Base-by-base conservation (phyloP, 2,113 vertebrate genomes). In the Bubo scandiacus region DNA sequence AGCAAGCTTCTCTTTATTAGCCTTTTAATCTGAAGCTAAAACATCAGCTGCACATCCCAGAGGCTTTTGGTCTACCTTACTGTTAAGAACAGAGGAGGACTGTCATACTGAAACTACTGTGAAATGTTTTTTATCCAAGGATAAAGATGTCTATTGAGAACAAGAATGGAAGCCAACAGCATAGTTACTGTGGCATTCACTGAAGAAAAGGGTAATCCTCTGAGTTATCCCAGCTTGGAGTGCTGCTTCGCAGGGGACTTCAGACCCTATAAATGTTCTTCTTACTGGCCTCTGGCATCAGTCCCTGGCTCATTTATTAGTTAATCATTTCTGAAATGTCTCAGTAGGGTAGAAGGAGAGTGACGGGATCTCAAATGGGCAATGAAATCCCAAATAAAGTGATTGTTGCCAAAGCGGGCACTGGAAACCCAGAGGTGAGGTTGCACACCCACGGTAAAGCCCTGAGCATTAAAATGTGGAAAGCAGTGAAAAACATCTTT, bases 361-460 rank as follows among this genome's bases (percentile, higher is more conserved):
- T 21, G n/a, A 29, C 2, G 7, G 34, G 34, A 15, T 77, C 80
- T 86, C 55, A 51, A 0, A 45, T 9, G 38, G 77, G 32, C 55
- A 43, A 2, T 13, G 63, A 81, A 89, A 74, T 78, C 75, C 34
- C 3, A 0, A 54, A 30, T 19, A 86, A 86, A 89, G 63, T 34
- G 34, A 1, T 38, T 1, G 10, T 47, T 73, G 42, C 58, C 67
- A 57, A n/a, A 63, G 77, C 19, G 77, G 47, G n/a, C 77, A 84
- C 77, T 87, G 78, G 67, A 58, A 92, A 26, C 40, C 23, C 7
- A 0, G 51, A 62, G 45, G 29, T 86, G 77, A 80, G 67, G 29
- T 5, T 88, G 40, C 1, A 5, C 18, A 2, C 3, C 25, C 36
- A 2, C 1, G 1, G 21, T 29, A 30, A 66, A 62, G 21, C 42